Conservation (phyloP, 2,113 vertebrate genomes). For the Cryptotis parvus region DNA sequence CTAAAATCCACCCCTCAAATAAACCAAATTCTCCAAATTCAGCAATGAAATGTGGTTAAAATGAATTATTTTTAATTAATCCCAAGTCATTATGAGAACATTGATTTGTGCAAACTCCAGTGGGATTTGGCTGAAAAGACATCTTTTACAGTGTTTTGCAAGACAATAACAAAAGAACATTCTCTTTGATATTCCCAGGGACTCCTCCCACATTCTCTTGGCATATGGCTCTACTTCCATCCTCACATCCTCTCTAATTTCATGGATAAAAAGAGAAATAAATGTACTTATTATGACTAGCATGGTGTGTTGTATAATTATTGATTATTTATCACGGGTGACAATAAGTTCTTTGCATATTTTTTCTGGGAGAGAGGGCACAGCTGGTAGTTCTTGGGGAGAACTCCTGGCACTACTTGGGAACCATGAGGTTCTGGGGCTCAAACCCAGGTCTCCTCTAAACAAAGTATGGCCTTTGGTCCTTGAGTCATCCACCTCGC, state of each 20-base stretch:
- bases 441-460: no score
- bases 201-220: neutral
- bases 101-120: neutral
- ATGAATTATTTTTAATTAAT: neutral
- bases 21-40: neutral
- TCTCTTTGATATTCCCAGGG: neutral
- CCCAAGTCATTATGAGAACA: neutral
- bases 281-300: neutral
- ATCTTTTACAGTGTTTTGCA: neutral
- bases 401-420: no score
- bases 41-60: conserved; percentile 3
- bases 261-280: neutral
- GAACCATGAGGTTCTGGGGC: no score
- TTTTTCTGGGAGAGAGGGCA: neutral
- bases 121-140: neutral
- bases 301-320: neutral
- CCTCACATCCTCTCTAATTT: neutral
- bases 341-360: neutral
- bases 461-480: no score
- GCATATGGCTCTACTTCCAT: neutral
- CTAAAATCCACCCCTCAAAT: neutral
- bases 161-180: neutral
- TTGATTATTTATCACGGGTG: neutral
- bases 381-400: no score
- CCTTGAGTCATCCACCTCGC: no score